phyloP scores from a whole-genome alignment of 2,888 invertebrate species.

The Callosobruchus maculatus region DNA sequence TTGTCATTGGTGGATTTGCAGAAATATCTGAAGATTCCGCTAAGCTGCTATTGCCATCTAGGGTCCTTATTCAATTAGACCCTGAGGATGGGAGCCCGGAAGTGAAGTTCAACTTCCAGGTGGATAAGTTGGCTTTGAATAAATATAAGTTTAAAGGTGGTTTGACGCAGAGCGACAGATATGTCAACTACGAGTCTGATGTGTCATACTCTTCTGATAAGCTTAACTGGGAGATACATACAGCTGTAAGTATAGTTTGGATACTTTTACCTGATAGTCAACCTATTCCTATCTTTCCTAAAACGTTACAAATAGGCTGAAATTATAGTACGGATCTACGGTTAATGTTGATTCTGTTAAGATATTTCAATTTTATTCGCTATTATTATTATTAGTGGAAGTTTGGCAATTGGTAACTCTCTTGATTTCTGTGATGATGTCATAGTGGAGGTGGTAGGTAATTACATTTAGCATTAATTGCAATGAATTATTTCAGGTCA shows the following conservation, averaged over 20 bases:
- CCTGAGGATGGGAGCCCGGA: background rate
- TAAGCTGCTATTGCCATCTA: conserved; percentile 33
- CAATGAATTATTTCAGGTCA: conserved; percentile 33
- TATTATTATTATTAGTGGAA: no score
- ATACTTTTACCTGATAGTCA: no score
- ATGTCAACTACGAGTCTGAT: background rate
- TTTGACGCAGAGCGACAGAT: background rate
- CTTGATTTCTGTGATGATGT: no score
- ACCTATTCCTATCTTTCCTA: no score
- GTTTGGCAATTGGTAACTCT: no score
- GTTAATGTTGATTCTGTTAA: no score
- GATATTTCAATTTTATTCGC: no score
- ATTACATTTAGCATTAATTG: no score
- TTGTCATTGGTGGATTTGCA: conserved; percentile 47
- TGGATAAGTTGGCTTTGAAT: background rate
- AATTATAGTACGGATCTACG: no score
- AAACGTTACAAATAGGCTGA: no score
- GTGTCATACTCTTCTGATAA: background rate
- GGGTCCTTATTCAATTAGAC: conserved; percentile 31
- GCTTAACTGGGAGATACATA: background rate
- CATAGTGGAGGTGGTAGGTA: no score
- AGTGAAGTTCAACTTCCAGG: background rate
- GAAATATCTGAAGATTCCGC: conserved; percentile 42
- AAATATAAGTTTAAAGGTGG: background rate
- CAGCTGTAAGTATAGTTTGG: background rate